phyloP scores from a whole-genome alignment of 1,140 invertebrate species.

The Brachionus rotundiformis region DNA sequence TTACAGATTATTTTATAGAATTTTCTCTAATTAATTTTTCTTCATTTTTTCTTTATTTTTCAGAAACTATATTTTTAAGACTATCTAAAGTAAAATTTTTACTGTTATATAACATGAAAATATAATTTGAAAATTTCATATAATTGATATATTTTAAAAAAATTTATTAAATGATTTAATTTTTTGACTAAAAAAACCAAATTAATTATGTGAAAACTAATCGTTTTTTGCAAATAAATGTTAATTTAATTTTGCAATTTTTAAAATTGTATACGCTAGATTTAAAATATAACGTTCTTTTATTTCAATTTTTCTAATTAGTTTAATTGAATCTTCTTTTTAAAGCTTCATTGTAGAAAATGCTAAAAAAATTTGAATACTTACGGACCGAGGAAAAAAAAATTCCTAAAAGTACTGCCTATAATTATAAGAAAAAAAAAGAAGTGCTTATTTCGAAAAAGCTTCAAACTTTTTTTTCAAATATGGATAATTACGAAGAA shows the following conservation, averaged over 20 bases:
- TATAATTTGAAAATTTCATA: conserved; percentile 1
- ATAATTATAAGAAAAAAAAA: neutral
- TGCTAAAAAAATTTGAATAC: neutral
- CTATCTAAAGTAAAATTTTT: conserved; percentile 5
- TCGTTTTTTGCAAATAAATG: neutral
- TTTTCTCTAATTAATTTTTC: neutral
- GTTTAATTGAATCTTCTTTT: neutral
- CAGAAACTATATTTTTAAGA: neutral
- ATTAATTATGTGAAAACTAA: neutral
- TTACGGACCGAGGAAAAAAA: neutral
- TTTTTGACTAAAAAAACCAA: neutral
- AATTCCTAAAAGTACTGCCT: neutral
- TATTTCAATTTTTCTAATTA: neutral
- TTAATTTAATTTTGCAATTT: conserved; percentile 2
- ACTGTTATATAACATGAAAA: neutral
- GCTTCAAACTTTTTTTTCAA: neutral
- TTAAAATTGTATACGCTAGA: neutral
- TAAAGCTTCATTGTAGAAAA: neutral
- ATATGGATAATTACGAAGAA: neutral
- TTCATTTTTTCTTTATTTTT: neutral
- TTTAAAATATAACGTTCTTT: neutral
- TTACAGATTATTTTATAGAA: neutral
- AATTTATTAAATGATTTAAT: neutral
- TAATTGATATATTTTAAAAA: neutral
- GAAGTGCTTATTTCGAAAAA: neutral